These are phyloP conservation scores for Drosophila infuscata DNA, from an alignment of 2,888 invertebrate species.

Conservation along the genomic window DNA sequence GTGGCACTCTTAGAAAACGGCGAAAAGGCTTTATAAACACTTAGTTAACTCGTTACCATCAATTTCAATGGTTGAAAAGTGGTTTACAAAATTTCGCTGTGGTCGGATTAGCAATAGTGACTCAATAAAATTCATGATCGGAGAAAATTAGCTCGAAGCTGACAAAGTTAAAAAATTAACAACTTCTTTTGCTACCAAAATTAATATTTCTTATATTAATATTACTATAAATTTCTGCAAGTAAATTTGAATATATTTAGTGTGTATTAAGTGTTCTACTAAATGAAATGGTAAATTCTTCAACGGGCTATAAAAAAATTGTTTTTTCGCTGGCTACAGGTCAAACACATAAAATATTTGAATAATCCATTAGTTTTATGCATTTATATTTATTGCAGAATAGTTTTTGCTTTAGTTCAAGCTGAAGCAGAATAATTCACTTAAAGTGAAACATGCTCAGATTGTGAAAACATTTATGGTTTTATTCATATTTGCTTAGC, in stretches of 20 bases:
- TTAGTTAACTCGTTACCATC: background rate
- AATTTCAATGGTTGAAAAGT: background rate
- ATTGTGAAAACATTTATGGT: too few relatives aligned
- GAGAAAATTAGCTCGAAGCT: background rate
- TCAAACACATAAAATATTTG: too few relatives aligned
- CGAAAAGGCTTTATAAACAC: background rate
- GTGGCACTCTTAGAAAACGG: background rate
- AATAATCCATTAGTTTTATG: too few relatives aligned
- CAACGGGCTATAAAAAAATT: fast-evolving
- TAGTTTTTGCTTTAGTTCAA: too few relatives aligned
- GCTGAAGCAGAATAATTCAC: too few relatives aligned
- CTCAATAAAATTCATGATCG: background rate
- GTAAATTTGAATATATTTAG: background rate
- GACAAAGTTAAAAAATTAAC: background rate
- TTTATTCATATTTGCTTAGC: too few relatives aligned
- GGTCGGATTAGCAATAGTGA: background rate
- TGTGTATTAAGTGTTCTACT: background rate
- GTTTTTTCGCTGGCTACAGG: too few relatives aligned
- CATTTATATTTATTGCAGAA: too few relatives aligned
- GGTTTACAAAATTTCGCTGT: background rate
- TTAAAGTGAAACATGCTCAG: too few relatives aligned
- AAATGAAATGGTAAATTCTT: background rate
- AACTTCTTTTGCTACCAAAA: background rate
- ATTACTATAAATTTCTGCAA: too few relatives aligned
- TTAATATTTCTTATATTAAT: background rate